Evolutionary conservation across 1,140 invertebrate species (phyloP).

Genomic region (Halictus rubicundus): DNA sequence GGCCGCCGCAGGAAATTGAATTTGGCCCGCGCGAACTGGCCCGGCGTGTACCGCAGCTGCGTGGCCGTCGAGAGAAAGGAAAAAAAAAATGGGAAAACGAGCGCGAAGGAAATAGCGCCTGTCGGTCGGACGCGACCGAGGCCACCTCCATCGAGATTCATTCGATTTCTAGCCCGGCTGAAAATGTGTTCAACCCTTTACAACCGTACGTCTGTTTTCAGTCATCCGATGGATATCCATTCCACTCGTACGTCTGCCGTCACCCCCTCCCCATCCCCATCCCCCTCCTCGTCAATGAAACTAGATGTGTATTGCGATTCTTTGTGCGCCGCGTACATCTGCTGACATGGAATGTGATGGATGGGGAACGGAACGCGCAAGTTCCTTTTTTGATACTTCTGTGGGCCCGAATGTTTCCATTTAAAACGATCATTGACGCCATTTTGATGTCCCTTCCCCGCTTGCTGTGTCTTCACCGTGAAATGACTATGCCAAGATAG

Average conservation of each 20-base stretch:
- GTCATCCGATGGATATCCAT: slow-evolving; percentile 14
- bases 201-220: slow-evolving; percentile 17
- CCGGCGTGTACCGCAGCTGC: slow-evolving; percentile 34
- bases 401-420: not conserved
- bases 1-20: slow-evolving; percentile 61
- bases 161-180: slow-evolving; percentile 33
- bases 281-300: not conserved
- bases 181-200: slow-evolving; percentile 43
- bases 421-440: not conserved
- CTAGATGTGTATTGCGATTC: not conserved
- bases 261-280: too few species aligned
- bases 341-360: slow-evolving; percentile 22
- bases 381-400: not conserved
- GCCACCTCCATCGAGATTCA: slow-evolving; percentile 39
- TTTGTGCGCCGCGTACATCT: not conserved
- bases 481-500: not conserved
- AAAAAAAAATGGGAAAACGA: slow-evolving; percentile 16
- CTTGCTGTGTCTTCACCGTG: not conserved
- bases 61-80: slow-evolving; percentile 22
- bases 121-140: slow-evolving; percentile 29
- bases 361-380: not conserved
- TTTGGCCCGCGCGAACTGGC: slow-evolving; percentile 53
- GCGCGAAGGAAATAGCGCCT: slow-evolving; percentile 35
- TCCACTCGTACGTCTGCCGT: not conserved
- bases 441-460: not conserved